These are phyloP conservation scores for Lasius platythorax DNA, from an alignment of 2,888 invertebrate species.

Conservation along the genomic window DNA sequence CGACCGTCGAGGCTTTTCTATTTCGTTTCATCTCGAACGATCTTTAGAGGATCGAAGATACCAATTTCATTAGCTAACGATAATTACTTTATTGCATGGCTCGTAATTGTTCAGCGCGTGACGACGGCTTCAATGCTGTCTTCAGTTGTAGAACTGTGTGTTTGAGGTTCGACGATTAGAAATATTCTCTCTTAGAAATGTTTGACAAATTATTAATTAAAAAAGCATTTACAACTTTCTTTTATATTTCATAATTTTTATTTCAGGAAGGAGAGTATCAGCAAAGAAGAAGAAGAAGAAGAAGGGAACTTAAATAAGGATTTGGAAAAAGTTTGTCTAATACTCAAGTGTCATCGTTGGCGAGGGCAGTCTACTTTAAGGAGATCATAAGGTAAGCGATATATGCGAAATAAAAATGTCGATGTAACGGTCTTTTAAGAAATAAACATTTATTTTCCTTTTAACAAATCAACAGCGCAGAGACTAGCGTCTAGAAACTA, in stretches of 20 bases:
- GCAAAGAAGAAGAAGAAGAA: background rate
- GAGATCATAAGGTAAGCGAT: background rate
- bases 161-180: background rate
- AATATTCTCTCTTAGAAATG: slow-evolving; percentile 15
- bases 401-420: background rate
- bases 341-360: background rate
- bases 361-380: background rate
- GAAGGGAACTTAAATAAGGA: background rate
- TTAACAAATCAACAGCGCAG: slow-evolving; percentile 82
- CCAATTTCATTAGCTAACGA: slow-evolving; percentile 58
- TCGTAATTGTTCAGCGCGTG: slow-evolving; percentile 59
- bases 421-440: slow-evolving; percentile 69
- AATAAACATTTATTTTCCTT: slow-evolving; percentile 80
- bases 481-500: slow-evolving; percentile 78
- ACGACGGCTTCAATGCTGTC: background rate
- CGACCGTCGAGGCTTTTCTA: background rate
- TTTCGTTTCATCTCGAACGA: background rate
- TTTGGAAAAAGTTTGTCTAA: background rate
- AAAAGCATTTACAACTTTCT: background rate
- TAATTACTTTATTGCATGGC: slow-evolving; percentile 65
- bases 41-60: slow-evolving; percentile 32
- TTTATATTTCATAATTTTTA: slow-evolving; percentile 5
- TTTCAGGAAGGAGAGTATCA: background rate
- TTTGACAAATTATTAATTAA: background rate
- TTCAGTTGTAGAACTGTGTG: background rate